Evolutionary conservation across 1,140 invertebrate genomes (phyloP).

Genomic region (Drosophila asahinai): DNA sequence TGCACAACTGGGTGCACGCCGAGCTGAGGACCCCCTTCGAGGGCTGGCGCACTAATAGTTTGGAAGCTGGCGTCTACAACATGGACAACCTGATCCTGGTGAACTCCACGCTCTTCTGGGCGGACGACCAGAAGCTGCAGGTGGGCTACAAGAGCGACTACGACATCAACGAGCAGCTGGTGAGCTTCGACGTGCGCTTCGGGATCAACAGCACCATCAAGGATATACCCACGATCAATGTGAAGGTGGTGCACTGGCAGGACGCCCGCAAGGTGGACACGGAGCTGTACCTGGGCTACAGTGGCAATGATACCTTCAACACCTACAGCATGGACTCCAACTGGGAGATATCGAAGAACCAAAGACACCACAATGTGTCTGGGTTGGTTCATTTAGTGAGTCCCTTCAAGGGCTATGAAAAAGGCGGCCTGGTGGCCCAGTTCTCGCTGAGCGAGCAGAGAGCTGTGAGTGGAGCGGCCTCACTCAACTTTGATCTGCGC

Average conservation of each 20-base stretch:
- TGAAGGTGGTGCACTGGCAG: conserved; percentile 87
- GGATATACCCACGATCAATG: conserved; percentile 86
- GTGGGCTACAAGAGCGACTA: conserved; percentile 86
- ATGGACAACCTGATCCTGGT: conserved; percentile 69
- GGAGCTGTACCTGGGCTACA: conserved; percentile 85
- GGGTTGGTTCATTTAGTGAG: conserved; percentile 87
- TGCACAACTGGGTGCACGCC: conserved; percentile 85
- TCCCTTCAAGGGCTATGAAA: conserved; percentile 88
- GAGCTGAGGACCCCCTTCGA: conserved; percentile 90
- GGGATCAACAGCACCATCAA: conserved; percentile 87
- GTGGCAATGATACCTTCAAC: conserved; percentile 80
- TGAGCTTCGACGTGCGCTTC: conserved; percentile 86
- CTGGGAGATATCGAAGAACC: conserved; percentile 86
- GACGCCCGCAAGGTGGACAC: conserved; percentile 86
- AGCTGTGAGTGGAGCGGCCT: conserved; percentile 88
- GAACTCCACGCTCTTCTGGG: conserved; percentile 86
- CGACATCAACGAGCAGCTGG: conserved; percentile 69
- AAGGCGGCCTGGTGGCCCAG: conserved; percentile 88
- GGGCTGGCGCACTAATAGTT: conserved; percentile 89
- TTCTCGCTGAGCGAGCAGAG: conserved; percentile 87
- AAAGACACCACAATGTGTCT: conserved; percentile 86
- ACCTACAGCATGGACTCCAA: conserved; percentile 86
- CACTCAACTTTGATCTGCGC: conserved; percentile 89
- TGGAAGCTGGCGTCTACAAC: conserved; percentile 85
- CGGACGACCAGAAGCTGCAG: conserved; percentile 86